Base-by-base conservation (phyloP, 1,140 invertebrate genomes). In the Protaetia brevitarsis region DNA sequence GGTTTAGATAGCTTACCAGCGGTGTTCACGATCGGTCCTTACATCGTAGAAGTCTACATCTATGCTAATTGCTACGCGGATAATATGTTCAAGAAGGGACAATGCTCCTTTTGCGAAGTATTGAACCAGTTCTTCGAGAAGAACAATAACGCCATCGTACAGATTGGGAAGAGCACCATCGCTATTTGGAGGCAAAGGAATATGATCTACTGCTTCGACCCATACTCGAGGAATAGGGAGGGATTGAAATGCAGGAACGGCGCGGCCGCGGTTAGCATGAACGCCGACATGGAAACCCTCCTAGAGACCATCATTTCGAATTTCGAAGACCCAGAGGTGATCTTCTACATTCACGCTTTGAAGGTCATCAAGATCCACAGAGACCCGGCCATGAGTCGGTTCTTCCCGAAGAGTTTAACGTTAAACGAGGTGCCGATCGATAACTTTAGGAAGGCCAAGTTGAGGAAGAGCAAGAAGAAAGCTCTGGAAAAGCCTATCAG, bases 161-260 rank as follows among this genome's bases (percentile, higher is more conserved):
- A 82, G 57, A 81, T 83, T 37, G 80, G 78, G 66, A 79, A 78
- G 65, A 80, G 76, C 68, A 70, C 73, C n/a, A 28, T 84, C 2
- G 82, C 78, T 0, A 68, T 84, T 3, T 84, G 82, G 82, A 76
- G 79, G 36, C 82, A 84, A 64, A 79, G 82, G 65, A 81, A 82
- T 63, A 81, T 83, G 79, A 83, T 72, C 66, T 84, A 82, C 66
- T 74, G 82, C 45, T 84, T 83, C 67, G 83, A 84, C 72, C 82
- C 82, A 0, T 83, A 83, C 62, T 78, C 79, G 2, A 73, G 82
- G 8, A 79, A 80, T 19, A 73, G 69, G 6, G 80, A 82, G 66
- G 82, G 80, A 2, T 68, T 75, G 28, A 73, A 75, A 3, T 69
- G 77, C 26, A 75, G 79, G 26, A 70, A 76, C 30, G 76, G 76